Evolutionary conservation across 2,888 invertebrate genomes (phyloP), one percentile per base, ranked within the genome.

Genomic region (Zonitis immaculata): DNA sequence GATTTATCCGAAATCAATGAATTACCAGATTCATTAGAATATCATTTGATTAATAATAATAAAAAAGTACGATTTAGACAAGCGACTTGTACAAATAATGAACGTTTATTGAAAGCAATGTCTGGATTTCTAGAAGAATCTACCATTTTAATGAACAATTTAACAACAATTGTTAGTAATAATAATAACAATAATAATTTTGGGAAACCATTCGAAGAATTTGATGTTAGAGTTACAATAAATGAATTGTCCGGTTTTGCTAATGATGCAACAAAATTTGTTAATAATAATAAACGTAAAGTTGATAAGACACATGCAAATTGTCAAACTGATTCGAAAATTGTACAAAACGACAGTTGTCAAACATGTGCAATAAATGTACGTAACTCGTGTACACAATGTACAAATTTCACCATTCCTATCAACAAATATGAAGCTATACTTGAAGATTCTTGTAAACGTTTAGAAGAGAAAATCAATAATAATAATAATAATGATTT

Each of bases 71-170:
- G 64, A 26, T 73, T 73, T 30, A 47, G 49, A 39, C 49, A 50
- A 30, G n/a, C n/a, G n/a, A n/a, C n/a, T n/a, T n/a, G n/a, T n/a
- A n/a, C n/a, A n/a, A n/a, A n/a, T n/a, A 64, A 66, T 44, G 64
- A 69, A 11, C 61, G 68, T 26, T 72, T 76, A 64, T 56, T 73
- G 26, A 67, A 70, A 56, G 72, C 72, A 0, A 76, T 77, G 71
- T 70, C 76, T 2, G 69, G 69, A 27, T 77, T 78, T 57, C 65
- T 77, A 51, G 73, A 73, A 57, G 76, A 77, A 67, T 76, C 76
- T 3, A 73, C 75, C 6, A 66, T 63, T 51, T 54, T 77, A 12
- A 75, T 77, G 67, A 66, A 63, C 3, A 76, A 74, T 56, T 54
- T 77, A 25, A 58, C 61, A 25, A 61, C 64, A 26, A 67, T 67